These are phyloP conservation scores for Anthophora plumipes DNA, from an alignment of 2,888 invertebrate species.

Conservation along the genomic window DNA sequence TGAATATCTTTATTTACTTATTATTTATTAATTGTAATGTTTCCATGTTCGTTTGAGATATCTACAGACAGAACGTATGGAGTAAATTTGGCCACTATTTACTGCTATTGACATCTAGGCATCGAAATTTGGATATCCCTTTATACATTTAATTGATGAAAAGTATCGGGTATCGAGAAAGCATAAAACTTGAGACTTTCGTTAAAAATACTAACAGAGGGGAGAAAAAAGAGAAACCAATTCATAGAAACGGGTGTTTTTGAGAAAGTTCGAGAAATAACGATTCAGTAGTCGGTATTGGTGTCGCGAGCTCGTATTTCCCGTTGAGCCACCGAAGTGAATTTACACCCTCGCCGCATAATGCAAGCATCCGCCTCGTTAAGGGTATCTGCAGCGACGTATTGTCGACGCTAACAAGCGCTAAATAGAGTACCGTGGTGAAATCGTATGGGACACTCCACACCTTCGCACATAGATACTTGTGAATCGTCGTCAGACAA, in stretches of 20 bases:
- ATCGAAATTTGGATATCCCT: too few relatives aligned
- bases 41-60: too few relatives aligned
- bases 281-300: slow-evolving; percentile 22
- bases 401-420: slow-evolving; percentile 83
- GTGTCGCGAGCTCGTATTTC: slow-evolving; percentile 53
- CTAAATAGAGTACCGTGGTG: slow-evolving; percentile 80
- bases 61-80: too few relatives aligned
- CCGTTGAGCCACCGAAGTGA: slow-evolving; percentile 56
- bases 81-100: too few relatives aligned
- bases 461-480: slow-evolving; percentile 31
- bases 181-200: neutral
- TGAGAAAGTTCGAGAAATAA: slow-evolving; percentile 29
- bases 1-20: too few relatives aligned
- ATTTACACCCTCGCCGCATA: slow-evolving; percentile 77
- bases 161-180: neutral
- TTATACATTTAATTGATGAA: too few relatives aligned
- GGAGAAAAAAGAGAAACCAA: too few relatives aligned
- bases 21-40: too few relatives aligned
- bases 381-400: slow-evolving; percentile 82
- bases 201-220: neutral
- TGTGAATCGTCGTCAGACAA: slow-evolving; percentile 14
- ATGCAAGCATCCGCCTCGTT: slow-evolving; percentile 73
- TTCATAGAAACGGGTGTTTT: slow-evolving; percentile 14
- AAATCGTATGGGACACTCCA: slow-evolving; percentile 64
- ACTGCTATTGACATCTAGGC: too few relatives aligned